Evolutionary conservation across 2,888 invertebrate genomes (phyloP), one percentile per base, ranked within the genome.

Genomic region (Agrenia bidenticulata): DNA sequence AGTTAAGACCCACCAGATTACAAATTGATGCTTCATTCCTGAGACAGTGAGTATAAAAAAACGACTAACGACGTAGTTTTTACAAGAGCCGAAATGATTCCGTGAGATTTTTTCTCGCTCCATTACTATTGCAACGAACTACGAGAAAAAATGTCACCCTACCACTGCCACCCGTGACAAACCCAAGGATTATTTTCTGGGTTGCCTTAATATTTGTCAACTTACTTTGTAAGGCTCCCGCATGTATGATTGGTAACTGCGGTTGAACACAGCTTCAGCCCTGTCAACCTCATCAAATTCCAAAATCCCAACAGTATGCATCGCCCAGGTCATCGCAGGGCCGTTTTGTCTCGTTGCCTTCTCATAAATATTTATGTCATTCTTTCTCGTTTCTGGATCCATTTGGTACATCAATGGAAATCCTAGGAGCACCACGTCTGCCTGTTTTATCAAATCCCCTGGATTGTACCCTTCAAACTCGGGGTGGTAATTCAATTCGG

Each of bases 261-360:
- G 77, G 27, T 75, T 69, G 70, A 81, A 80, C 4, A 78, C 58
- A 4, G 64, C 57, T 13, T 77, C 77, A 4, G 81, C 81, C 65
- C 77, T 77, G 1, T 70, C 73, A 5, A 69, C 24, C 2, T 81
- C 77, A 15, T 74, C 77, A 2, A 81, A 61, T 66, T 81, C 79
- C 55, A 82, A 67, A 77, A 79, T 80, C 17, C 80, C 80, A 57
- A 81, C 77, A 15, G 80, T 73, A 72, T 79, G 81, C 79, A 82
- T 81, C 4, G 79, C 77, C 81, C 81, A 81, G 0, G 82, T 81
- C 81, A 81, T 81, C 1, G 81, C 81, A 1, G 81, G 81, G 2
- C 81, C 81, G 64, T 71, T 65, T 19, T 63, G 62, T 37, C 77
- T 59, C 1, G 77, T 77, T 39, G 80, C 80, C 64, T 78, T 76